Percentiles rank a stretch among this genome's conserved stretches.
phyloP scores from a whole-genome alignment of 2,888 invertebrate genomes.

The Shargacucullia verbasci region DNA sequence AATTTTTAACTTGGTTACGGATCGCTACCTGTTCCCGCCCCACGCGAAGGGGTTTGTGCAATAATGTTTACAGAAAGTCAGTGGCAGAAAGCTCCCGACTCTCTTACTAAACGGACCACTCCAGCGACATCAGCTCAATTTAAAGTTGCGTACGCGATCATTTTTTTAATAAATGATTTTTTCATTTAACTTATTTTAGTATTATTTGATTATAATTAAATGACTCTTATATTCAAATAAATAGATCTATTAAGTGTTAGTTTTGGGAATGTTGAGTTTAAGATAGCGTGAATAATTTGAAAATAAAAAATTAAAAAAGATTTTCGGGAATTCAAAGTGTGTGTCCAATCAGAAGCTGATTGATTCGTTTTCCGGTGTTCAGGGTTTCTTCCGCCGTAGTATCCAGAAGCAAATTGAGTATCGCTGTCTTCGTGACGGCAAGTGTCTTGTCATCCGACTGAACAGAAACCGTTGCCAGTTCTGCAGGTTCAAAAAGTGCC shows the following conservation, averaged over 20 bases:
- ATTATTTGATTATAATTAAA: too few species aligned
- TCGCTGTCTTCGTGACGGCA: conserved; percentile 97
- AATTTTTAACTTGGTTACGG: too few species aligned
- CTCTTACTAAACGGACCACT: conserved; percentile 16
- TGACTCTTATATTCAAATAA: too few species aligned
- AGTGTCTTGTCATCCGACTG: conserved; percentile 97
- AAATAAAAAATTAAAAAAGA: too few species aligned
- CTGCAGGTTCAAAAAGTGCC: conserved; percentile 98
- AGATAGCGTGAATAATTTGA: too few species aligned
- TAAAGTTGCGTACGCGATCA: too few species aligned
- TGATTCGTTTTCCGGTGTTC: conserved; percentile 50
- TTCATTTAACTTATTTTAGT: too few species aligned
- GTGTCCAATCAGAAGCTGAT: too few species aligned
- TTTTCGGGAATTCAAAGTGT: too few species aligned
- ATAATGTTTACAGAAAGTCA: neutral
- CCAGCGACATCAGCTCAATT: neutral
- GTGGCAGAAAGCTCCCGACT: conserved; percentile 25
- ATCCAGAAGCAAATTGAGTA: conserved; percentile 99
- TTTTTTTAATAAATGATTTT: too few species aligned
- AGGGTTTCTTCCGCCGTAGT: conserved; percentile 98
- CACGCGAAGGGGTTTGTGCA: conserved; percentile 2
- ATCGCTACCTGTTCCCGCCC: conserved; percentile 18
- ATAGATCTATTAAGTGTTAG: too few species aligned
- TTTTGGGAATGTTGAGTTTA: too few species aligned
- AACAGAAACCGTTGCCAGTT: conserved; percentile 98